Evolutionary conservation across 2,888 invertebrate species (phyloP), one percentile per base, ranked within the genome.

Genomic region (Noctua janthina): DNA sequence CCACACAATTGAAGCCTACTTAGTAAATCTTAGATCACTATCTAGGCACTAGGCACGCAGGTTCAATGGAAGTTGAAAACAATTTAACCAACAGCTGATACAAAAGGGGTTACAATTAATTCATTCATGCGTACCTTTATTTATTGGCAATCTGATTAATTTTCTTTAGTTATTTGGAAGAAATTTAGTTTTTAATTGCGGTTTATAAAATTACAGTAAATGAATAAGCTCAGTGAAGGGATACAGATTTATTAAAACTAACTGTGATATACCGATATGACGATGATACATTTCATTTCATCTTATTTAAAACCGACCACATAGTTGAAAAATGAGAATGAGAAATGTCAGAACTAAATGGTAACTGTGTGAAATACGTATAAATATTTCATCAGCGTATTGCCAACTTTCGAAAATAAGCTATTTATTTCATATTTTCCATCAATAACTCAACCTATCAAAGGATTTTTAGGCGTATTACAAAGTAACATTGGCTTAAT

Each of bases 11-110:
- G 35, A 74, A 70, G 64, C 56, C 49, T 76, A 77, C 54, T 83
- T 80, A 71, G 74, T 46, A 72, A 79, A 62, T 51, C 39, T 72
- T 74, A 81, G 83, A 88, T 88, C 46, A 62, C 70, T 83, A 89
- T 88, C 90, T 86, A 86, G 80, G 80, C 80, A 86, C 90, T 84
- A 89, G 79, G 82, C 87, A 88, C 87, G 88, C 82, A 82, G 80
- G 81, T 49, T 88, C 75, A 88, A 82, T 88, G 74, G 82, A 89
- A 83, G 81, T 82, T 86, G 62, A 79, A 86, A 87, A 82, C 84
- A 87, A 89, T 87, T 81, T 72, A 39, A 72, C 46, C 72, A 76
- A 46, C 73, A 77, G 69, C 35, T 84, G 74, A 75, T 76, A 78
- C 54, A 75, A 86, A 81, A 77, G 79, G 35, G 80, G 86, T 74